Conservation (phyloP, 1,140 invertebrate genomes). For the Drosophila orena region DNA sequence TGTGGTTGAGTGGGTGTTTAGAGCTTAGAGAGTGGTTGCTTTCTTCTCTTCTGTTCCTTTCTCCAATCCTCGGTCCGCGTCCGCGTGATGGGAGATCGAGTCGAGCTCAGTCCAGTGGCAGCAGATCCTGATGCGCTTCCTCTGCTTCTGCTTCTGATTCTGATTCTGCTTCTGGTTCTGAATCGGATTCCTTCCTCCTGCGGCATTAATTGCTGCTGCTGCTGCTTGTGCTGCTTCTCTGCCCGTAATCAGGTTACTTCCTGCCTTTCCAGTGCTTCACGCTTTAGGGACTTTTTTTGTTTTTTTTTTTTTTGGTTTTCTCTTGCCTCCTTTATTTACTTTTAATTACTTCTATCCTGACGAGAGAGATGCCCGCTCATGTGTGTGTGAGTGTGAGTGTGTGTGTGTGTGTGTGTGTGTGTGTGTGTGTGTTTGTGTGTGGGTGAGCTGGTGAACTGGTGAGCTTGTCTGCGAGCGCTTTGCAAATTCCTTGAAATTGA, state of each 20-base stretch:
- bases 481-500: slow-evolving; percentile 71
- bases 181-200: slow-evolving; percentile 10
- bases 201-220: slow-evolving; percentile 40
- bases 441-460: not conserved
- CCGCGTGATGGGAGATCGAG: slow-evolving; percentile 37
- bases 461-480: slow-evolving; percentile 25
- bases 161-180: slow-evolving; percentile 16
- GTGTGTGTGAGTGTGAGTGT: slow-evolving; percentile 12
- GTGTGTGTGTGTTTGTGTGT: not conserved
- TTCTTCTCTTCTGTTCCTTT: slow-evolving; percentile 12
- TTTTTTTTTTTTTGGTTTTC: slow-evolving; percentile 21
- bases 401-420: slow-evolving; percentile 9
- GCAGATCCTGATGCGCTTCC: slow-evolving; percentile 32
- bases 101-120: slow-evolving; percentile 31
- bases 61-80: slow-evolving; percentile 10
- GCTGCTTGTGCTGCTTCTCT: slow-evolving; percentile 1
- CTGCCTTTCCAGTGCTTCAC: slow-evolving; percentile 18
- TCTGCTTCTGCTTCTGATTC: slow-evolving; percentile 28
- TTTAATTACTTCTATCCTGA: slow-evolving; percentile 66
- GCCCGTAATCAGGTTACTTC: slow-evolving; percentile 49
- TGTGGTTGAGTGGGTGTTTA: slow-evolving; percentile 46
- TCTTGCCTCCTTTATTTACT: slow-evolving; percentile 55
- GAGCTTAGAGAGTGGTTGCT: slow-evolving; percentile 25
- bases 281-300: slow-evolving; percentile 16
- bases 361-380: slow-evolving; percentile 33